Percentiles rank a stretch among this genome's conserved stretches.
These are phyloP conservation scores for Lamprotornis superbus DNA, from an alignment of 2,113 vertebrate genomes.

Conservation along the genomic window DNA sequence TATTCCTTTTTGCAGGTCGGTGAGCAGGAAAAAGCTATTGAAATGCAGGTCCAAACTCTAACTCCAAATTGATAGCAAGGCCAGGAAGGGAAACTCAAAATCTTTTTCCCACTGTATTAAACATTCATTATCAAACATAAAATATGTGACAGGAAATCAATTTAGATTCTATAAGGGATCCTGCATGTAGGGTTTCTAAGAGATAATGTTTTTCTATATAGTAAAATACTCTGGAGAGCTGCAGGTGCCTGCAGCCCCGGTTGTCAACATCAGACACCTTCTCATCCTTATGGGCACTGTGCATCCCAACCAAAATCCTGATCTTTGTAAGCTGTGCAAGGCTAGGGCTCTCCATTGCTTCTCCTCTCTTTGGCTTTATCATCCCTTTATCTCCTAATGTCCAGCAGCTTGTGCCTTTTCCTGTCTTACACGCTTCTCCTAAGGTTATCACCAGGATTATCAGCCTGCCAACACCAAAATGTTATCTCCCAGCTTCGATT, in stretches of 20 bases:
- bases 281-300: neutral
- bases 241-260: neutral
- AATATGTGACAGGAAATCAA: neutral
- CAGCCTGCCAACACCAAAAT: neutral
- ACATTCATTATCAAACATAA: neutral
- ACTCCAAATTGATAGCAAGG: neutral
- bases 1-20: neutral
- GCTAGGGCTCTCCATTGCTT: neutral
- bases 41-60: neutral
- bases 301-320: neutral
- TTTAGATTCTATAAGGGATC: neutral
- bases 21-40: neutral
- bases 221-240: neutral
- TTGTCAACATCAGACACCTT: neutral
- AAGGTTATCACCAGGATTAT: neutral
- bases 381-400: neutral
- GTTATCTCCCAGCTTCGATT: neutral
- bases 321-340: neutral
- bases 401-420: neutral
- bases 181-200: neutral
- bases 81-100: neutral
- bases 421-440: neutral
- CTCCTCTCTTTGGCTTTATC: neutral
- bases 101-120: neutral
- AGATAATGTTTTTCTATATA: fast-evolving